Evolutionary conservation across 2,797 vertebrate species (phyloP), one percentile per base, ranked within the genome.

Genomic region (Lacerta viridis): DNA sequence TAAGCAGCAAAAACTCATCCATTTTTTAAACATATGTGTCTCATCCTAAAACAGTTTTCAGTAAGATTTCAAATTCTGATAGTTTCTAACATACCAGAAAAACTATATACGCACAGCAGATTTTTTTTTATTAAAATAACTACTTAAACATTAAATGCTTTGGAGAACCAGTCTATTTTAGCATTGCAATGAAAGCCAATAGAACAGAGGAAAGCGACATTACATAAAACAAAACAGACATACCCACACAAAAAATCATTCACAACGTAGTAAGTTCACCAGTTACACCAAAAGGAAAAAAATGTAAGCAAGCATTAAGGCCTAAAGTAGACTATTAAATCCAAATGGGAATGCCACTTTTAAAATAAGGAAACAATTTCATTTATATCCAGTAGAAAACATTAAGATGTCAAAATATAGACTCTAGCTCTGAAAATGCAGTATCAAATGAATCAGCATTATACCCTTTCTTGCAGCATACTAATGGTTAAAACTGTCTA

Each of bases 361-460:
- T 90, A 92, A 88, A 74, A 90, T 41, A 77, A 71, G 87, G 20
- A 55, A 81, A 84, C 86, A 87, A 55, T 83, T 76, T 36, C 79
- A 80, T 33, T 80, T 87, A 88, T 69, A 77, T 39, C 46, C 43
- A 88, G 90, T 74, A 82, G 74, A 17, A 36, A 90, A 3, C 75
- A 83, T 90, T 2, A 95, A 95, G 92, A 94, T 96, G 87, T 59
- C 92, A 94, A 79, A 87, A 94, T 4, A 71, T 91, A 88, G 87
- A 82, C 18, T 90, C 92, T 39, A 64, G 87, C 66, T 84, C 43
- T 83, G 66, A 81, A 84, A 81, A 91, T 55, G 89, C 83, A 78
- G 0, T 92, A 61, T 79, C n/a, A 91, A 82, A 83, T 61, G 61
- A 82, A 50, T 7, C 18, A 83, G 20, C 18, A 69, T 81, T 7